Conservation (phyloP, 1,140 invertebrate species). For the Solenopsis invicta region DNA sequence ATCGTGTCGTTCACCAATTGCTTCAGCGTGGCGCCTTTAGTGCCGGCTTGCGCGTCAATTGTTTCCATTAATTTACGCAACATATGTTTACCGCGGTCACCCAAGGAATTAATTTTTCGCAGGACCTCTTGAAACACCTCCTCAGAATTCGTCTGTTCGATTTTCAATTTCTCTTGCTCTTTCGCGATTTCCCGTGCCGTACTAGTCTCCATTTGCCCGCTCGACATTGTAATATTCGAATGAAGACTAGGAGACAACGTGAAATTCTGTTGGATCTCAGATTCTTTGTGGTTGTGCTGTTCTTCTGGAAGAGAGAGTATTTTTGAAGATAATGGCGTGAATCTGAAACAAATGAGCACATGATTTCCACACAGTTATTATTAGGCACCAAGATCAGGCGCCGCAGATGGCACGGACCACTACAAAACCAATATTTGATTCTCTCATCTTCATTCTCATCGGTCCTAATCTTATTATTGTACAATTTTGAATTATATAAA, state of each 20-base stretch:
- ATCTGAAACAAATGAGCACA: conserved; percentile 10
- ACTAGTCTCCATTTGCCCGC: neutral
- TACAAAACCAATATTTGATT: too few relatives aligned
- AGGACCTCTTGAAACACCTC: conserved; percentile 89
- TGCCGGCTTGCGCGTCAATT: conserved; percentile 73
- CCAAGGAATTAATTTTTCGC: conserved; percentile 87
- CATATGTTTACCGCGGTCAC: conserved; percentile 87
- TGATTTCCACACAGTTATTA: too few relatives aligned
- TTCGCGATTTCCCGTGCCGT: neutral
- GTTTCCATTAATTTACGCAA: conserved; percentile 86
- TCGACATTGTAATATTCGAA: neutral
- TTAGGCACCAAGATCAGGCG: too few relatives aligned
- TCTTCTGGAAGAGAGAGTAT: neutral
- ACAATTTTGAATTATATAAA: neutral
- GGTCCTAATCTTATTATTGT: too few relatives aligned
- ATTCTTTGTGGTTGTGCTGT: neutral
- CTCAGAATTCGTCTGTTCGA: conserved; percentile 81
- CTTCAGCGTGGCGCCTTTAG: conserved; percentile 62
- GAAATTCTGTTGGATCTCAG: neutral
- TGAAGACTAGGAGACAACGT: neutral
- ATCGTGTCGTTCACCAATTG: conserved; percentile 72
- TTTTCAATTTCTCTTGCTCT: neutral
- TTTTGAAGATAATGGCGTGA: neutral
- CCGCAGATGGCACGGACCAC: too few relatives aligned
- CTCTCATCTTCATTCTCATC: too few relatives aligned